phyloP scores from a whole-genome alignment of 2,888 invertebrate species.

The Harpagoxenus sublaevis region DNA sequence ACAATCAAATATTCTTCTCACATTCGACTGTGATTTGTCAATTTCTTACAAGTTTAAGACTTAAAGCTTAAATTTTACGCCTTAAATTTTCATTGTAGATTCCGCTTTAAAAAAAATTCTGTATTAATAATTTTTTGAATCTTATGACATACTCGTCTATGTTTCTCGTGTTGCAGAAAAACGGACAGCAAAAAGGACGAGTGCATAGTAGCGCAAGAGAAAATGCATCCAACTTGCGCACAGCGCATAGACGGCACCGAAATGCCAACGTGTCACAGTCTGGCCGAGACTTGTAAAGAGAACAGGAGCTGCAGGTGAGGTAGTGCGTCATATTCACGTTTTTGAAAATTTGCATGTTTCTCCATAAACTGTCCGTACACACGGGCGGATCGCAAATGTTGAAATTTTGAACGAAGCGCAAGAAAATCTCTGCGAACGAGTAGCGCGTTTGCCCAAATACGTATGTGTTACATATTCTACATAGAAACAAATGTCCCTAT shows the following conservation, averaged over 20 bases:
- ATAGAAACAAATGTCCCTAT: neutral
- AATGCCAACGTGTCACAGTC: conserved; percentile 94
- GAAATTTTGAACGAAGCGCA: neutral
- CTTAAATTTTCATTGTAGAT: too few species aligned
- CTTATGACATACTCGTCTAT: neutral
- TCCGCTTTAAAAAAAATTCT: neutral
- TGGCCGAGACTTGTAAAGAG: conserved; percentile 94
- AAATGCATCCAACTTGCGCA: conserved; percentile 95
- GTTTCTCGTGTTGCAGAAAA: conserved; percentile 89
- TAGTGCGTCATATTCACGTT: conserved; percentile 15
- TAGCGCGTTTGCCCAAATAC: neutral
- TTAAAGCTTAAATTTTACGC: too few species aligned
- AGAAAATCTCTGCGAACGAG: neutral
- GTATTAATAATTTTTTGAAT: neutral
- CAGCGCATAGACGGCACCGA: conserved; percentile 92
- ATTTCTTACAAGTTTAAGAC: too few species aligned
- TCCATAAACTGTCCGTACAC: conserved; percentile 17
- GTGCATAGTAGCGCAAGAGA: conserved; percentile 96
- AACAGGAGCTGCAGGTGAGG: conserved; percentile 94
- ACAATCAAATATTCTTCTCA: too few species aligned
- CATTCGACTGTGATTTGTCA: too few species aligned
- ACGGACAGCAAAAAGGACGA: conserved; percentile 94
- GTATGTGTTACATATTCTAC: neutral
- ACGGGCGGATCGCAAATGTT: neutral
- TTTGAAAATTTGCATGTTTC: conserved; percentile 19